Conservation (phyloP, 2,113 vertebrate species). For the Morphnarchus princeps region DNA sequence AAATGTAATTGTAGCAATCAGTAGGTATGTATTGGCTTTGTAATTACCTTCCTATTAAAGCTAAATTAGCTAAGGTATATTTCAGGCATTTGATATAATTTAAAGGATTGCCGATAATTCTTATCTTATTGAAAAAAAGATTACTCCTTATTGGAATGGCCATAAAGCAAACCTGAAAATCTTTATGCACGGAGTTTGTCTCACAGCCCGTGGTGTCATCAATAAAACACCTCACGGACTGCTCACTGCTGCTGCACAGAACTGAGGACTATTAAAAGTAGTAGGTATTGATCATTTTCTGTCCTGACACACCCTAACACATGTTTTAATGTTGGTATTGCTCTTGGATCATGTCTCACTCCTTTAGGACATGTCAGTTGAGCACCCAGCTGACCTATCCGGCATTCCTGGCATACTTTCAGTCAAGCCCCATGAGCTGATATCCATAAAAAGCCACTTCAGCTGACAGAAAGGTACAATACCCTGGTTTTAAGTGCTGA, state of each 20-base stretch:
- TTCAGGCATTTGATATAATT: constrained; percentile 4
- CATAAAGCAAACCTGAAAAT: constrained; percentile 26
- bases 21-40: not conserved
- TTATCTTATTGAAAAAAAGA: not conserved
- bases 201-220: not conserved
- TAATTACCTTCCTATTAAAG: constrained; percentile 6
- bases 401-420: constrained; percentile 51
- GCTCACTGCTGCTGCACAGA: not conserved
- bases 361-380: constrained; percentile 11
- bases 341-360: not conserved
- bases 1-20: not conserved
- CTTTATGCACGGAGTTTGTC: not conserved
- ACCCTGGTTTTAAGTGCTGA: not conserved
- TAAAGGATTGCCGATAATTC: not conserved
- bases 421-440: not conserved
- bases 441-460: constrained; percentile 51
- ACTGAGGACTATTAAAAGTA: not conserved
- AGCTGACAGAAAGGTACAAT: not conserved
- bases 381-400: not conserved
- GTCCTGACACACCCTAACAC: not conserved
- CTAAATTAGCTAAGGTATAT: not conserved
- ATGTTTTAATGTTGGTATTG: not conserved
- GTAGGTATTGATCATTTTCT: not conserved
- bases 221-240: not conserved
- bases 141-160: not conserved